Base-by-base conservation (phyloP, 1,140 invertebrate genomes). In the Gyrodactylus bullatarudis region DNA sequence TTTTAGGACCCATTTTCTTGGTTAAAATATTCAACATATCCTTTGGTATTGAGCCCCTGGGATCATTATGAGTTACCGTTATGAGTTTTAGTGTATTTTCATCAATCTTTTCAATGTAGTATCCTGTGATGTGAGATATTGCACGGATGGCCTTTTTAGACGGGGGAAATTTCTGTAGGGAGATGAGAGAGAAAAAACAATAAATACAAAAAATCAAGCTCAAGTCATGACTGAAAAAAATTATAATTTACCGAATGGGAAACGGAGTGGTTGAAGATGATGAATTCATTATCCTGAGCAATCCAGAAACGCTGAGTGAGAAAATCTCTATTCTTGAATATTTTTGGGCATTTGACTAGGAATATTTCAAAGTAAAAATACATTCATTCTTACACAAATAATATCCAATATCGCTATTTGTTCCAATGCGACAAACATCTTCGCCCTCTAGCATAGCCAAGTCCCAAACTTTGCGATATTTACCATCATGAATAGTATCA, bases 361-460 rank as follows among this genome's bases (percentile, higher is more conserved):
- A n/a, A n/a, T n/a, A n/a, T n/a, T n/a, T n/a, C n/a, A n/a, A n/a
- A n/a, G n/a, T n/a, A n/a, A n/a, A n/a, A n/a, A n/a, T n/a, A 21
- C 20, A 72, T 0, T 26, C 2, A n/a, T 1, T 26, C n/a, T 1
- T 26, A 72, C 71, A 26, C 19, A 69, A 23, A 72, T 70, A 75
- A 71, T 75, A 75, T 19, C 75, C 75, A 1, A 75, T 74, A n/a
- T 74, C 73, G 26, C 75, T 75, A 68, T 26, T 69, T 26, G 72
- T 68, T 71, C 68, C 27, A 68, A 75, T 34, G 8, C 54, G 69
- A 75, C 73, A 74, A 25, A 75, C 71, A 19, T 75, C 75, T 68
- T 68, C 20, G 68, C 26, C 26, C 22, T 69, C n/a, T 2, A 27
- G 26, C 68, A 75, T 74, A 20, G 72, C 54, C 2, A 26, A 26